Conservation (phyloP, 2,888 invertebrate genomes). For the Agrotis segetum region DNA sequence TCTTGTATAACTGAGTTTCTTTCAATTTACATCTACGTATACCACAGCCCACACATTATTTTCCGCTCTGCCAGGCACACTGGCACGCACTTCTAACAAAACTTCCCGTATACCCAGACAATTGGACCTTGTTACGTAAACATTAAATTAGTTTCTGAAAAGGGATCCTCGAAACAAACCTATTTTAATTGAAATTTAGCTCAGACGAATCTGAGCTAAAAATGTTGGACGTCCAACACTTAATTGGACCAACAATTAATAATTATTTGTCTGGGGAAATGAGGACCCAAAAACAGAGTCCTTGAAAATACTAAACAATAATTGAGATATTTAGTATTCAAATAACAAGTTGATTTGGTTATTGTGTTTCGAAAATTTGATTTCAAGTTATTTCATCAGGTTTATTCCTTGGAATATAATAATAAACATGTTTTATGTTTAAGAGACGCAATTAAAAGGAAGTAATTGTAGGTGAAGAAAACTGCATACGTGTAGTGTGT, state of each 20-base stretch:
- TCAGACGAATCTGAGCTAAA: constrained; percentile 45
- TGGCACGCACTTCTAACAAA: constrained; percentile 1
- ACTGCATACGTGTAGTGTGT: no score
- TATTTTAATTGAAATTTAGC: constrained; percentile 52
- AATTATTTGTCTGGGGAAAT: constrained; percentile 31
- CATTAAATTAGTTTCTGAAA: constrained; percentile 49
- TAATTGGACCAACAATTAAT: constrained; percentile 42
- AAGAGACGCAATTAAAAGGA: not conserved
- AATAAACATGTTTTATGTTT: no score
- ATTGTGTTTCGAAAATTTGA: constrained; percentile 10
- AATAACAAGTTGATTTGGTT: constrained; percentile 8
- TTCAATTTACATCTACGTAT: not conserved
- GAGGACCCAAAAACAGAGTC: constrained; percentile 17
- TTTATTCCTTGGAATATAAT: not conserved
- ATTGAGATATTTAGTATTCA: constrained; percentile 5
- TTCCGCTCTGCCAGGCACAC: constrained; percentile 13
- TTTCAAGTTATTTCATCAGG: not conserved
- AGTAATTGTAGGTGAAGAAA: no score
- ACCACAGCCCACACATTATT: constrained; percentile 16
- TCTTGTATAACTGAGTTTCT: not conserved
- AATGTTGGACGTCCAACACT: constrained; percentile 14
- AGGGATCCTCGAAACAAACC: constrained; percentile 39
- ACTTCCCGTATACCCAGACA: constrained; percentile 10
- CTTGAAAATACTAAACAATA: constrained; percentile 16
- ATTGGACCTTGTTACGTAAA: constrained; percentile 31